These are phyloP conservation scores for Stegodyphus dumicola DNA, from an alignment of 1,140 invertebrate species.

Conservation along the genomic window DNA sequence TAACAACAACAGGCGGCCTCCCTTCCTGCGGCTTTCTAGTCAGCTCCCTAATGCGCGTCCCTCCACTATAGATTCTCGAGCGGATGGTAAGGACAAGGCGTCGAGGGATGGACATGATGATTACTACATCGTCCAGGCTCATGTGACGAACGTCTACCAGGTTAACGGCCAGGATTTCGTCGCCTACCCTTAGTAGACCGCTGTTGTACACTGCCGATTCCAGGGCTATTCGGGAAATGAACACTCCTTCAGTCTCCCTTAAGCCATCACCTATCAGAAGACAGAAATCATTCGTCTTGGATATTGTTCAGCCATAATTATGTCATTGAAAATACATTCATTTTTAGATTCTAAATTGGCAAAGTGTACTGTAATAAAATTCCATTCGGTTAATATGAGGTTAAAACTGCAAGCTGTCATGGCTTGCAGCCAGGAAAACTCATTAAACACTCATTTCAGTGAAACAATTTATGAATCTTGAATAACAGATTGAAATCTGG, in stretches of 20 bases:
- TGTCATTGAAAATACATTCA: no score
- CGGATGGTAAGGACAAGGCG: constrained; percentile 92
- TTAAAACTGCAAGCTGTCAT: no score
- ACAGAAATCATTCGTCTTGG: background rate
- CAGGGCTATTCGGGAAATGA: constrained; percentile 97
- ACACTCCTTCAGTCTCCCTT: constrained; percentile 93
- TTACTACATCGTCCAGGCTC: constrained; percentile 98
- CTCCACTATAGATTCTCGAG: constrained; percentile 68
- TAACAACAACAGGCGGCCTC: constrained; percentile 41
- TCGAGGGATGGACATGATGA: constrained; percentile 98
- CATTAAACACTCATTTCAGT: no score
- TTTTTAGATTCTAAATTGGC: no score
- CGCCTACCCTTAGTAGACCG: constrained; percentile 95
- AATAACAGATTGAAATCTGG: no score
- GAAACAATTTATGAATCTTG: no score
- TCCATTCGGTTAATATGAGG: no score
- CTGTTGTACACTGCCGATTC: constrained; percentile 97
- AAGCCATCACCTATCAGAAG: constrained; percentile 78
- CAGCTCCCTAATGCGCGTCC: constrained; percentile 9
- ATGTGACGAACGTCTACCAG: constrained; percentile 96
- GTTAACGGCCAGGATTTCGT: constrained; percentile 98
- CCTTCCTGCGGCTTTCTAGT: constrained; percentile 25
- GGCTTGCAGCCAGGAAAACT: no score
- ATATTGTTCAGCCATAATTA: no score
- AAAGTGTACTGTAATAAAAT: no score